These are phyloP conservation scores for Ranitomeya variabilis DNA, from an alignment of 2,113 vertebrate genomes.

Conservation along the genomic window DNA sequence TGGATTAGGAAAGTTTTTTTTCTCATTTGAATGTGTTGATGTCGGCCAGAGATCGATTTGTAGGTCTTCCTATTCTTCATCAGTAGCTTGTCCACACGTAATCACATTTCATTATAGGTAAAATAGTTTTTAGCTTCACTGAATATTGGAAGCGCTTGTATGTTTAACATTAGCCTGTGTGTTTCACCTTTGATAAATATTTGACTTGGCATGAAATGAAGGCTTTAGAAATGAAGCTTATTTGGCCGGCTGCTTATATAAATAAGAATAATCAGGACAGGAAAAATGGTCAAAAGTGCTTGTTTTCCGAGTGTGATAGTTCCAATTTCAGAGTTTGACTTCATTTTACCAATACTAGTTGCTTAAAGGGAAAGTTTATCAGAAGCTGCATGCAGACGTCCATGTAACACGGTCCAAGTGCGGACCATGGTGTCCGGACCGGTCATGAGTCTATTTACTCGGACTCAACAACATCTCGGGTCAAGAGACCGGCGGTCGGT, in stretches of 20 bases:
- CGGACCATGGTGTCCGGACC: too few species aligned
- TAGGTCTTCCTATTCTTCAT: too few species aligned
- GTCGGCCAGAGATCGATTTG: neutral
- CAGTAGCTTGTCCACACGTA: neutral
- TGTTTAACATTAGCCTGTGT: neutral
- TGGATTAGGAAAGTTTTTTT: neutral
- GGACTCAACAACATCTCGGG: too few species aligned
- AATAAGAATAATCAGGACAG: neutral
- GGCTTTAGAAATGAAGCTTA: neutral
- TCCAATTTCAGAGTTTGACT: neutral
- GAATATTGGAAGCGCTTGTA: neutral
- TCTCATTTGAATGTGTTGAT: neutral
- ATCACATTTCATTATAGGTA: neutral
- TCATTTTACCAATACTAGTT: neutral
- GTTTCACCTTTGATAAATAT: slow-evolving; percentile 1
- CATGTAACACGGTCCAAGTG: too few species aligned
- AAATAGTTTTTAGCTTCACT: neutral
- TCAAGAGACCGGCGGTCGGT: too few species aligned
- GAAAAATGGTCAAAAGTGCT: neutral
- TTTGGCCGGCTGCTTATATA: neutral
- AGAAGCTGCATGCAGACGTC: too few species aligned
- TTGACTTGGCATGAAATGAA: slow-evolving; percentile 3
- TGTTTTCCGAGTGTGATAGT: neutral
- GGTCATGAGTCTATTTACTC: too few species aligned
- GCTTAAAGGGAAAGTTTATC: neutral